Conservation (phyloP, 1,140 invertebrate species). For the Zaprionus capensis region DNA sequence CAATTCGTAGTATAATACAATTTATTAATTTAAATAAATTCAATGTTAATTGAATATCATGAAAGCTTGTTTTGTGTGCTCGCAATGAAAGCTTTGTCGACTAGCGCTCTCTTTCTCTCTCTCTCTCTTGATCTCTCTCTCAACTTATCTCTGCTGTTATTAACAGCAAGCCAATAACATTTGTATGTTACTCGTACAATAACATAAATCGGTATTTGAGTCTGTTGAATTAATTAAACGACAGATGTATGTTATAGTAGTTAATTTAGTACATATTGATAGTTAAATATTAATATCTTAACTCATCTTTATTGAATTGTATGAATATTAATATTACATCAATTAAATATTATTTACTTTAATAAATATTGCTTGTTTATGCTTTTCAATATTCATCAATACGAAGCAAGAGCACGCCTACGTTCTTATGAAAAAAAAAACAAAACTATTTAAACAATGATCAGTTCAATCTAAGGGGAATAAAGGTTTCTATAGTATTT, state of each 20-base stretch:
- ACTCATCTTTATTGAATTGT: neutral
- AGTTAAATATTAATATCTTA: neutral
- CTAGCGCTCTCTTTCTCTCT: neutral
- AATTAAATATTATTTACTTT: too few relatives aligned
- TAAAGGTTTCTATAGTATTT: too few relatives aligned
- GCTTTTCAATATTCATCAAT: neutral
- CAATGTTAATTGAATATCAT: conserved; percentile 38
- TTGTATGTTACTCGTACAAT: too few relatives aligned
- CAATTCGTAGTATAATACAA: neutral
- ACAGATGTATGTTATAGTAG: too few relatives aligned
- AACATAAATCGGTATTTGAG: too few relatives aligned
- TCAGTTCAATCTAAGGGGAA: neutral
- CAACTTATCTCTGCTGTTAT: neutral
- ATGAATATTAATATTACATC: neutral
- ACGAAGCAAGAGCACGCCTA: neutral
- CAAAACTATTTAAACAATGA: neutral
- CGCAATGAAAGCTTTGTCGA: neutral
- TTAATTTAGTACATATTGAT: neutral
- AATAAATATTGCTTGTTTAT: neutral
- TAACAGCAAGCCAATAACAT: too few relatives aligned
- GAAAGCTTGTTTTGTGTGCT: neutral
- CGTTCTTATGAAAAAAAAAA: neutral
- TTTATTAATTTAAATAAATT: conserved; percentile 7
- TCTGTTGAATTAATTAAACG: neutral
- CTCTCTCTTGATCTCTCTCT: neutral